Conservation (phyloP, 2,888 invertebrate genomes). For the Calliphora vomitoria region DNA sequence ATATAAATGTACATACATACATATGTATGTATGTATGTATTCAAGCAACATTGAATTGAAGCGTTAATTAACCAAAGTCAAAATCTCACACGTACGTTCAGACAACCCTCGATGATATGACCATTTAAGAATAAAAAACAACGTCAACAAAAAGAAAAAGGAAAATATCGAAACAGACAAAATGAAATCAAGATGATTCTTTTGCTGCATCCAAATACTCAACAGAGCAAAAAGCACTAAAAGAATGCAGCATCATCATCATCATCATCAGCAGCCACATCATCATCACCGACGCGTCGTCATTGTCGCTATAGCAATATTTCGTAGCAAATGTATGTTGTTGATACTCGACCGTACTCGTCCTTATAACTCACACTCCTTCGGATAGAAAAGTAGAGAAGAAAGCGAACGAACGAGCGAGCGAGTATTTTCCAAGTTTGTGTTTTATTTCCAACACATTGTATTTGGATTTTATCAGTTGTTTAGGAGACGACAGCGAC, state of each 20-base stretch:
- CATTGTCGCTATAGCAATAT: neutral
- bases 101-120: constrained; percentile 58
- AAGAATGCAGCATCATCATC: constrained; percentile 21
- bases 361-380: neutral
- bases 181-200: constrained; percentile 32
- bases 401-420: neutral
- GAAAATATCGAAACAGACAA: constrained; percentile 24
- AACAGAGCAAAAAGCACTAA: constrained; percentile 10
- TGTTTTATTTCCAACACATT: constrained; percentile 23
- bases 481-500: neutral
- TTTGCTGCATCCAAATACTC: constrained; percentile 23
- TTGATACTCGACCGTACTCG: constrained; percentile 32
- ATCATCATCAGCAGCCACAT: constrained; percentile 39
- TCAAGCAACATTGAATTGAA: constrained; percentile 43
- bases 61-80: constrained; percentile 73
- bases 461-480: constrained; percentile 3
- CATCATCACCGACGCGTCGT: neutral
- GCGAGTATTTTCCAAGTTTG: neutral
- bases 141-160: constrained; percentile 19
- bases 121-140: constrained; percentile 50
- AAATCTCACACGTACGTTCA: constrained; percentile 68
- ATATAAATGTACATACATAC: neutral
- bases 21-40: neutral
- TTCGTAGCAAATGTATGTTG: constrained; percentile 25
- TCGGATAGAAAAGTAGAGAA: neutral